Evolutionary conservation across 2,113 vertebrate species (phyloP).

Genomic region (Heptranchias perlo): DNA sequence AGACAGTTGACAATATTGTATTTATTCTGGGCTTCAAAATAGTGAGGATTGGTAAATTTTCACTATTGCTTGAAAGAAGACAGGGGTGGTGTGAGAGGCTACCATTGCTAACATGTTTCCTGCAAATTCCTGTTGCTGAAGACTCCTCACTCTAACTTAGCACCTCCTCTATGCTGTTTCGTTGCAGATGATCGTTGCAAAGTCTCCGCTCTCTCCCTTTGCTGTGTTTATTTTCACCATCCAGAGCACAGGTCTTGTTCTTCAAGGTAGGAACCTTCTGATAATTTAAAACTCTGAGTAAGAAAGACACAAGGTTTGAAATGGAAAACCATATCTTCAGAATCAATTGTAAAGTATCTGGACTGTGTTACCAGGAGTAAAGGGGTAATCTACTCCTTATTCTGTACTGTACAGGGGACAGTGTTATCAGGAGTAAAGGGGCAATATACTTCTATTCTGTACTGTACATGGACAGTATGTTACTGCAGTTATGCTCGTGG

Average conservation of each 20-base stretch:
- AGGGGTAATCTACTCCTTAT: not conserved
- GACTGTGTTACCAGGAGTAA: not conserved
- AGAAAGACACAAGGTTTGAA: not conserved
- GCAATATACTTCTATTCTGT: not conserved
- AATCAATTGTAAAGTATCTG: not conserved
- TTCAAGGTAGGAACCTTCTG: slow-evolving; percentile 62
- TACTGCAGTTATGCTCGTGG: not conserved
- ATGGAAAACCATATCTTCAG: not conserved
- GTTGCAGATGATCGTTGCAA: slow-evolving; percentile 70
- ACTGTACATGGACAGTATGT: not conserved
- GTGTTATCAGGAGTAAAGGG: not conserved
- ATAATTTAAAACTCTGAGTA: not conserved
- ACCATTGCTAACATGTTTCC: not conserved
- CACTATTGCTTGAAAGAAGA: not conserved
- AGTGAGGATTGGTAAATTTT: not conserved
- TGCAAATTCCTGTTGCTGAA: not conserved
- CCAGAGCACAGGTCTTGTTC: slow-evolving; percentile 63
- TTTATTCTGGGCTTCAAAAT: not conserved
- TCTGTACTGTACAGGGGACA: not conserved
- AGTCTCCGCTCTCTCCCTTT: slow-evolving; percentile 71
- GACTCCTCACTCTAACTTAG: not conserved
- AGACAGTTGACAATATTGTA: not conserved
- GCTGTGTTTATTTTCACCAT: slow-evolving; percentile 63
- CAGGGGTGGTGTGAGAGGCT: not conserved
- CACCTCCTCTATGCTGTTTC: not conserved